Evolutionary conservation across 92 coral and sea anemone species (phyloP), one percentile per base, ranked within the genome.

Genomic region (Palythoa grandis): DNA sequence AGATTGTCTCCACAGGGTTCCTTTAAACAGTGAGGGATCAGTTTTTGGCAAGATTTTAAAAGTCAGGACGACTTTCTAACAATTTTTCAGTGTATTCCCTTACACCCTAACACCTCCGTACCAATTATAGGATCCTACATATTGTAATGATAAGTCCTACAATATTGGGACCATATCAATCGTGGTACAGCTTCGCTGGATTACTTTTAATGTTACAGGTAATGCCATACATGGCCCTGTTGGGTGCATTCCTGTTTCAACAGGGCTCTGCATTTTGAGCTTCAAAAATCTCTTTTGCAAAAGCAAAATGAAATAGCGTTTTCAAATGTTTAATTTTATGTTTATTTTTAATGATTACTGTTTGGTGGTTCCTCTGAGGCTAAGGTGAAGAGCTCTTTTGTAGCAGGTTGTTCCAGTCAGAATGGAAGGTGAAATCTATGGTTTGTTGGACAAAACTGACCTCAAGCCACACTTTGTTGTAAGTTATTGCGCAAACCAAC

Each of bases 171-270:
- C 65, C 85, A 12, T 80, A 80, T 80, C 85, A 52, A 39, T 80
- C 85, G 56, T 80, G 85, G 85, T 80, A 80, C 85, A 66, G 57
- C 85, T 80, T 80, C 85, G 85, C 85, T n/a, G 85, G 85, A 80
- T 80, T 80, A 66, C 74, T 80, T 22, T 47, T 66, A 65, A 66
- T 67, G 74, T 68, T 80, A 25, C 85, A 80, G 85, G 85, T 80
- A 80, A 80, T 80, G 63, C 38, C n/a, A 16, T 66, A 43, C 24
- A 22, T 43, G 48, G 74, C 74, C 74, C 38, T 37, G 2, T 67
- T 22, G 14, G 58, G 74, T 73, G 19, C 39, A 24, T 52, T 8
- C 29, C 85, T 70, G 52, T 70, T 65, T 52, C 39, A 80, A 43
- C 75, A 66, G 60, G 23, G 65, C 72, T 65, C 56, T 23, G 40